Evolutionary conservation across 1,140 invertebrate genomes (phyloP).

Genomic region (Parapsyche elsis): DNA sequence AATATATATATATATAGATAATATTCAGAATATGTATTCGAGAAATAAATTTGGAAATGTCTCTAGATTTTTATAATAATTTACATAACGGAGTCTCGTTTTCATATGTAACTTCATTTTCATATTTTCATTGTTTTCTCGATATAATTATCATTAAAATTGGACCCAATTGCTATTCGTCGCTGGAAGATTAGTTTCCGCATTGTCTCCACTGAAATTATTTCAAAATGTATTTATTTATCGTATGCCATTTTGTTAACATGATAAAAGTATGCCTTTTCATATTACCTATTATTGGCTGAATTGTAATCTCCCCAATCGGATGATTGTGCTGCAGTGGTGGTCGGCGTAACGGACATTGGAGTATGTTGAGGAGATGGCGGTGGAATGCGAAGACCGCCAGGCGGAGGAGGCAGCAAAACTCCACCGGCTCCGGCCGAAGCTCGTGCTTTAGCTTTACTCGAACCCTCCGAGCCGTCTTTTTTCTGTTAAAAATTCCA

Average conservation of each 20-base stretch:
- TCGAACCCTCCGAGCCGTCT: conserved; percentile 80
- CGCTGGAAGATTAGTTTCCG: conserved; percentile 62
- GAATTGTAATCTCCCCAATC: conserved; percentile 87
- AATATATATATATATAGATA: neutral
- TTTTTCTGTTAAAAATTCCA: conserved; percentile 86
- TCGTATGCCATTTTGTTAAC: too few species aligned
- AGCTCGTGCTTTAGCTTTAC: conserved; percentile 70
- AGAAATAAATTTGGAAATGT: too few species aligned
- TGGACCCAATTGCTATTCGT: conserved; percentile 79
- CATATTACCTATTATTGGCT: conserved; percentile 58
- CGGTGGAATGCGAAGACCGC: conserved; percentile 75
- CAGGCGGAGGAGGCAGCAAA: conserved; percentile 87
- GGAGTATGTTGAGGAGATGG: conserved; percentile 77
- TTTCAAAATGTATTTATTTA: too few species aligned
- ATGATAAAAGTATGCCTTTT: conserved; percentile 10
- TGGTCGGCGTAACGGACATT: conserved; percentile 66
- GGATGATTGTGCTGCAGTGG: conserved; percentile 65
- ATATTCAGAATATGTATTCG: too few species aligned
- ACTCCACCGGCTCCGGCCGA: conserved; percentile 68
- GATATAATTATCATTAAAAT: conserved; percentile 68
- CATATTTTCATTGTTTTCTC: too few species aligned
- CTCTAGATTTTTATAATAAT: neutral
- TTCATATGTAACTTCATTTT: neutral
- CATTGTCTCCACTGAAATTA: conserved; percentile 63
- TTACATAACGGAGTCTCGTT: neutral